Conservation (phyloP, 2,797 vertebrate genomes). For the Pipistrellus nathusii region DNA sequence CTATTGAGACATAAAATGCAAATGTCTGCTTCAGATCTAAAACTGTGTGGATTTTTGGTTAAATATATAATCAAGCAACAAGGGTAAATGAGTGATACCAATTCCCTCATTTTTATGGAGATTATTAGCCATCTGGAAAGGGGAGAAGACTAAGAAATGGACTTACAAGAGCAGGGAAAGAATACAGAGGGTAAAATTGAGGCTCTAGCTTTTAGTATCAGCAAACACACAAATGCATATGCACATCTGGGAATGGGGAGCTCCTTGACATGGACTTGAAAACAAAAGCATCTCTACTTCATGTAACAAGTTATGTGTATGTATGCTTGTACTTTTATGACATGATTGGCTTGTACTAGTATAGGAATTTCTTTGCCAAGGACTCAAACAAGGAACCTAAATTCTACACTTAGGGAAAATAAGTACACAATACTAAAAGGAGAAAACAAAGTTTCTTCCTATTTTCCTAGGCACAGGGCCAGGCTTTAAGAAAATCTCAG, state of each 20-base stretch:
- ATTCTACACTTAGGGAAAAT: neutral
- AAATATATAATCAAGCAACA: neutral
- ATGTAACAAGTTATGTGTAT: neutral
- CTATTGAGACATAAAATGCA: neutral
- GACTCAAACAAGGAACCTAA: neutral
- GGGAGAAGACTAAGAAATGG: neutral
- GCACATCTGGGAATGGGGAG: neutral
- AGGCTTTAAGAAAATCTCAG: neutral
- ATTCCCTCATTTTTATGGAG: neutral
- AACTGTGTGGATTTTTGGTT: neutral
- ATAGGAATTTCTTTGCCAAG: neutral
- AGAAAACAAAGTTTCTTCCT: neutral
- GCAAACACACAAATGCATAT: neutral
- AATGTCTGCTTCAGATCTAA: neutral
- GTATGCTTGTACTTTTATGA: neutral
- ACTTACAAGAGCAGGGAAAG: neutral
- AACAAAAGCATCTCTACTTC: constrained; percentile 6
- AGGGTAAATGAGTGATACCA: neutral
- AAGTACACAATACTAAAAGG: neutral
- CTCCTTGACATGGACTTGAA: neutral
- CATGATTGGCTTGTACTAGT: neutral
- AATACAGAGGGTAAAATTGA: neutral
- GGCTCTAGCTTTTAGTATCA: neutral
- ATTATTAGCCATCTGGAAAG: neutral
- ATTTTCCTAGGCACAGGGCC: neutral